phyloP scores from a whole-genome alignment of 2,113 vertebrate genomes.

The Paratilapia polleni region DNA sequence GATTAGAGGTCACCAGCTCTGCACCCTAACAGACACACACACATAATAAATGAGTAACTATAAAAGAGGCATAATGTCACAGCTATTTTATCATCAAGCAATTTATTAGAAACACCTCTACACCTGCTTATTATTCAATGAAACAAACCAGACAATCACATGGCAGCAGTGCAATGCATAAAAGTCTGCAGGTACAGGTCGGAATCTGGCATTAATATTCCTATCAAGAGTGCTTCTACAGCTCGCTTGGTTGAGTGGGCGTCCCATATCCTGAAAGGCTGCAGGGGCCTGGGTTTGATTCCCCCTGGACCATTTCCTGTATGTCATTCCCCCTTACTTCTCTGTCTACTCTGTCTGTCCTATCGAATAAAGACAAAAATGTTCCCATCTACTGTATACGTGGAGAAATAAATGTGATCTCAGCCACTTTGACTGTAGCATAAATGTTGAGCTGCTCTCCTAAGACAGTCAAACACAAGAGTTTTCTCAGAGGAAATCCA shows the following conservation, averaged over 20 bases:
- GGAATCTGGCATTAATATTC: too few relatives aligned
- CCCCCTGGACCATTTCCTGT: background rate
- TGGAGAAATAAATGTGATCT: background rate
- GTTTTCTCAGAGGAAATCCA: background rate
- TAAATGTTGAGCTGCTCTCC: too few relatives aligned
- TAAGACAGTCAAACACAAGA: background rate
- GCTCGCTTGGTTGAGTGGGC: too few relatives aligned
- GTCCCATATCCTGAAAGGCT: background rate
- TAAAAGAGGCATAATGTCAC: background rate
- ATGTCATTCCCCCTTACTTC: background rate
- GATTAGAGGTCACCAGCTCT: slow-evolving; percentile 88
- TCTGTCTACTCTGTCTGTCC: background rate
- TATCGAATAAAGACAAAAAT: background rate
- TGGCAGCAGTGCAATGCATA: background rate
- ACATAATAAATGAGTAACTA: background rate
- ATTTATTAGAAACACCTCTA: background rate
- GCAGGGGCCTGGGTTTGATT: background rate
- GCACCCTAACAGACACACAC: slow-evolving; percentile 84
- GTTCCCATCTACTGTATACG: background rate
- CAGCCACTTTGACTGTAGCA: too few relatives aligned
- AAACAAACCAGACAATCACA: background rate
- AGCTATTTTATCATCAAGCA: background rate
- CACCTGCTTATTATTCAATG: background rate
- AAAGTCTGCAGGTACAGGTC: too few relatives aligned
- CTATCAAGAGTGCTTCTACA: too few relatives aligned